A percentile compares a stretch with the other conserved stretches of the same genome.
These are phyloP conservation scores for Cephus pulcher DNA, from an alignment of 2,888 invertebrate species.

Conservation along the genomic window DNA sequence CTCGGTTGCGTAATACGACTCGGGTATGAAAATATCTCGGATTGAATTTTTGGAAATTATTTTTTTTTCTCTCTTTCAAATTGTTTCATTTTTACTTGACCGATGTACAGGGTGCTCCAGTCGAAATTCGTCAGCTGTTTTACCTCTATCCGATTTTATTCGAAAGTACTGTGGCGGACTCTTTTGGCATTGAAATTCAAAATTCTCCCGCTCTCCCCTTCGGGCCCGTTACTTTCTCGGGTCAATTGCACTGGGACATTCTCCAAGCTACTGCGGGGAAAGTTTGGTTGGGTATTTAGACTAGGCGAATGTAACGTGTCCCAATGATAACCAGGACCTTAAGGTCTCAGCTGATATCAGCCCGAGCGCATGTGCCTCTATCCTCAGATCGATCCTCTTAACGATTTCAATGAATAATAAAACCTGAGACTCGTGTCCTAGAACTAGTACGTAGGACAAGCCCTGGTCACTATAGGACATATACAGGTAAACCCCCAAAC, in stretches of 20 bases:
- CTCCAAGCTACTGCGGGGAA: background rate
- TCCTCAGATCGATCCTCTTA: background rate
- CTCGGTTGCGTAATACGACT: no score
- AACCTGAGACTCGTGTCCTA: background rate
- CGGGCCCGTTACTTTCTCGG: background rate
- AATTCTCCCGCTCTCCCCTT: background rate
- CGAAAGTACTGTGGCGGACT: conserved; percentile 19
- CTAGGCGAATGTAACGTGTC: background rate
- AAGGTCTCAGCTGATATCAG: background rate
- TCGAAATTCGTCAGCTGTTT: background rate
- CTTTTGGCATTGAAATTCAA: background rate
- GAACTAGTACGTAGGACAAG: background rate
- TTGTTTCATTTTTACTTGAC: background rate
- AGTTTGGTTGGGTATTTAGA: background rate
- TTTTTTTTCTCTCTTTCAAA: no score
- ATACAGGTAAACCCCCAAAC: background rate
- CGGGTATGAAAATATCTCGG: no score
- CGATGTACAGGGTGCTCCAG: background rate
- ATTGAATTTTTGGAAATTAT: no score
- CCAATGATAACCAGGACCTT: background rate
- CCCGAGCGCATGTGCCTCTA: background rate
- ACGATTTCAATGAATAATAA: background rate
- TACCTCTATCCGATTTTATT: background rate
- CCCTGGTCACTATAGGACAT: background rate
- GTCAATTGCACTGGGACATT: background rate